Percentiles rank a stretch among this genome's conserved stretches.
These are phyloP conservation scores for Spheniscus humboldti DNA, from an alignment of 2,797 vertebrate species.

Conservation along the genomic window DNA sequence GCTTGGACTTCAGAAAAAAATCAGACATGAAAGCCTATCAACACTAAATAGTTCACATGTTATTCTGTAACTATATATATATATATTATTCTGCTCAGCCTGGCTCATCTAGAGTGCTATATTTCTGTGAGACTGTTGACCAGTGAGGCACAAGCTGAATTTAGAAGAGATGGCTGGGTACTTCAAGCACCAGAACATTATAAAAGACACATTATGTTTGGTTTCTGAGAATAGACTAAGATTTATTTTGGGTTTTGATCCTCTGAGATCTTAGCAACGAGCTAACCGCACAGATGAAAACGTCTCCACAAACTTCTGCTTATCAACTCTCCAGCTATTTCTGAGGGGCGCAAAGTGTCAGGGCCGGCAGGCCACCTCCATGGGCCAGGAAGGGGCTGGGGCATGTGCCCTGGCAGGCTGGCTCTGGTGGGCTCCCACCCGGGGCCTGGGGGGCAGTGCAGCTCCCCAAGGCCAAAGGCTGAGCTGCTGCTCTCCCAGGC, in stretches of 20 bases:
- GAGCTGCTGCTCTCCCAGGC: neutral
- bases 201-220: neutral
- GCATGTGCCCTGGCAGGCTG: accelerated
- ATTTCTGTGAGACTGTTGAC: neutral
- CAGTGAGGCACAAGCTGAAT: neutral
- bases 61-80: neutral
- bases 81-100: neutral
- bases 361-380: accelerated
- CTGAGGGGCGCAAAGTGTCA: accelerated
- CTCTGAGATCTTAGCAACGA: neutral
- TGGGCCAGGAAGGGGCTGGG: accelerated
- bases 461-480: neutral
- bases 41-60: accelerated
- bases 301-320: neutral
- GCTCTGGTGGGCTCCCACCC: neutral
- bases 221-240: neutral
- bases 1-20: neutral
- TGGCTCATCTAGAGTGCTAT: neutral
- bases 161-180: neutral
- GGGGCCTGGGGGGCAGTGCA: accelerated
- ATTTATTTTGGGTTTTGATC: neutral
- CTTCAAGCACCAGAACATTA: neutral
- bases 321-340: neutral
- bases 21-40: neutral
- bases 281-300: neutral